Evolutionary conservation across 2,888 invertebrate genomes (phyloP).

Genomic region (Dione juno): DNA sequence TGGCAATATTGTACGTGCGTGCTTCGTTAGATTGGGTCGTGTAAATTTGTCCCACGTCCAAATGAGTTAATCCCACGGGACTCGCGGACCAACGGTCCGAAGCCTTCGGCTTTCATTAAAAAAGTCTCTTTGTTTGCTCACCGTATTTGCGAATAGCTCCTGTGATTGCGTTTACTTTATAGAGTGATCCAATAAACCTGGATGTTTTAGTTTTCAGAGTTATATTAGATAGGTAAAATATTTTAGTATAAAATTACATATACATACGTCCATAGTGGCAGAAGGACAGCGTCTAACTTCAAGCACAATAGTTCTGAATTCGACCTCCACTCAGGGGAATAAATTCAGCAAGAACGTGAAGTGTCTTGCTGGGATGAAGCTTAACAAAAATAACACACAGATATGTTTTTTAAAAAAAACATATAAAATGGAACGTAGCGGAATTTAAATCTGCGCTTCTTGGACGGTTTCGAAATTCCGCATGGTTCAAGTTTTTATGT

Average conservation of each 20-base stretch:
- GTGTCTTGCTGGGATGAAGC: too few relatives aligned
- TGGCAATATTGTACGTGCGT: constrained; percentile 50
- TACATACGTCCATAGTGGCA: background rate
- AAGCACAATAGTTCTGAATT: background rate
- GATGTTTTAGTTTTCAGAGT: constrained; percentile 19
- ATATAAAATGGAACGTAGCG: too few relatives aligned
- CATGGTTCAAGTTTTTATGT: too few relatives aligned
- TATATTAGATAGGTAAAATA: background rate
- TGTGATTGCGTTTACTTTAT: constrained; percentile 38
- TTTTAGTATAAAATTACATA: background rate
- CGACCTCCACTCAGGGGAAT: background rate
- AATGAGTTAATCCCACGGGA: constrained; percentile 70
- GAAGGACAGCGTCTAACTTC: background rate
- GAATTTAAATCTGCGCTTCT: too few relatives aligned
- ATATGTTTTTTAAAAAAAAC: too few relatives aligned
- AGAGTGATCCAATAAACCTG: constrained; percentile 23
- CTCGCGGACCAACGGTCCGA: constrained; percentile 48
- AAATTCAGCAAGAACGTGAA: background rate
- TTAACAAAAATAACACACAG: too few relatives aligned
- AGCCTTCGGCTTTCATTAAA: constrained; percentile 64
- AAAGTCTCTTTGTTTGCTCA: constrained; percentile 40
- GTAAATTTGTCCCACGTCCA: constrained; percentile 70
- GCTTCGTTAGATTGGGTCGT: constrained; percentile 69
- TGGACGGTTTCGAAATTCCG: too few relatives aligned
- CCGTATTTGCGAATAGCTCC: constrained; percentile 39